A percentile compares a stretch with the other conserved stretches of the same genome.
These are phyloP conservation scores for Crypturellus tataupa DNA, from an alignment of 2,797 vertebrate species.

Conservation along the genomic window DNA sequence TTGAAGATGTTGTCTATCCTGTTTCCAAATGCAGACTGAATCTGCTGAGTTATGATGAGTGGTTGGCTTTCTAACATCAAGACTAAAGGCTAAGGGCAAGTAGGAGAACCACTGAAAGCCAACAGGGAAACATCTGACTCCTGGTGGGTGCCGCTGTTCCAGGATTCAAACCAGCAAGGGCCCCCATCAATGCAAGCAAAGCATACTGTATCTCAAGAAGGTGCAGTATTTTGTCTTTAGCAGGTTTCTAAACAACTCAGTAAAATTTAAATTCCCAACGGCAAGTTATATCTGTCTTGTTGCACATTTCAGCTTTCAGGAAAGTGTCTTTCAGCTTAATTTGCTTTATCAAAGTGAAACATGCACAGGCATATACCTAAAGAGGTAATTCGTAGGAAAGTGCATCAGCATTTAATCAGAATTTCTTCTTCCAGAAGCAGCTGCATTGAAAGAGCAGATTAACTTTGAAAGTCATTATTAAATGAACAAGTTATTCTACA, in stretches of 20 bases:
- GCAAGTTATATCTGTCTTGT: neutral
- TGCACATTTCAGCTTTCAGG: neutral
- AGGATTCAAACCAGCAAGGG: neutral
- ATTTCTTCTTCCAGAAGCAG: neutral
- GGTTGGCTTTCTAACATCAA: neutral
- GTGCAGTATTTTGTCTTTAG: neutral
- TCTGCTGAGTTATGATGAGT: neutral
- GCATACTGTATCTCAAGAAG: neutral
- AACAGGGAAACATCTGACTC: neutral
- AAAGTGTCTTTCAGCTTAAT: neutral
- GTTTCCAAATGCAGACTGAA: neutral
- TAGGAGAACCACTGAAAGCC: neutral
- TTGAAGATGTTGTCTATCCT: fast-evolving
- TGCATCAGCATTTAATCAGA: neutral
- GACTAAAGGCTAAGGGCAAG: neutral
- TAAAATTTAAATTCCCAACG: neutral
- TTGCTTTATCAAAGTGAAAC: neutral
- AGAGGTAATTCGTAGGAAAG: neutral
- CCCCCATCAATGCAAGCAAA: fast-evolving
- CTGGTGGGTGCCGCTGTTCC: too few relatives aligned
- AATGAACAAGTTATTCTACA: neutral
- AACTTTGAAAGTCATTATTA: neutral
- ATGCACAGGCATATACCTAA: neutral
- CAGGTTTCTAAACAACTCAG: neutral
- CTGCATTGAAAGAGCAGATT: neutral